Conservation (phyloP, 2,888 invertebrate genomes). For the Sepiola atlantica region DNA sequence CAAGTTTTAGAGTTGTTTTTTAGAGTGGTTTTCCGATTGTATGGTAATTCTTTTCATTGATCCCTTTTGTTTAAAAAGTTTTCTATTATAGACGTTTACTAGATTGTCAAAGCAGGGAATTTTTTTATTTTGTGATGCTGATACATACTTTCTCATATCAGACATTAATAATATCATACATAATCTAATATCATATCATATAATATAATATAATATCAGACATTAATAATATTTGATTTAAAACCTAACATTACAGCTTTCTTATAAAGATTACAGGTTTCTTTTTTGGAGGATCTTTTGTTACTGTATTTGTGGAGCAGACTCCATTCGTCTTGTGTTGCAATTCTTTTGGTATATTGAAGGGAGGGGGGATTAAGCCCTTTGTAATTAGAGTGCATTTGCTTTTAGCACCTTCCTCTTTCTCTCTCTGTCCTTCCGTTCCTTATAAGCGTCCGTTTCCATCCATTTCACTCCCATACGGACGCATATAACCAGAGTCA, state of each 20-base stretch:
- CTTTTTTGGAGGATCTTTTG: no score
- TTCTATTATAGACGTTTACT: background rate
- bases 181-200: no score
- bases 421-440: background rate
- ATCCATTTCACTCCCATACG: background rate
- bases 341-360: no score
- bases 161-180: background rate
- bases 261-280: no score
- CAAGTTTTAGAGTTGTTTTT: no score
- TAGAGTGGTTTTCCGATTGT: no score
- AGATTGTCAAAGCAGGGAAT: background rate
- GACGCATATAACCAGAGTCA: background rate
- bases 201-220: no score
- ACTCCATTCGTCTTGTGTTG: background rate
- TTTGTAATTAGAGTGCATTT: background rate
- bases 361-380: background rate
- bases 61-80: background rate
- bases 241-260: no score
- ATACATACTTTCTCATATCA: background rate
- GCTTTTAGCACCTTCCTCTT: background rate
- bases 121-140: background rate
- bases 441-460: background rate
- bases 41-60: no score
- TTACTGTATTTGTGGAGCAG: background rate
- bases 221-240: no score